These are phyloP conservation scores for Aphidius gifuensis DNA, from an alignment of 1,140 invertebrate genomes.

Conservation along the genomic window DNA sequence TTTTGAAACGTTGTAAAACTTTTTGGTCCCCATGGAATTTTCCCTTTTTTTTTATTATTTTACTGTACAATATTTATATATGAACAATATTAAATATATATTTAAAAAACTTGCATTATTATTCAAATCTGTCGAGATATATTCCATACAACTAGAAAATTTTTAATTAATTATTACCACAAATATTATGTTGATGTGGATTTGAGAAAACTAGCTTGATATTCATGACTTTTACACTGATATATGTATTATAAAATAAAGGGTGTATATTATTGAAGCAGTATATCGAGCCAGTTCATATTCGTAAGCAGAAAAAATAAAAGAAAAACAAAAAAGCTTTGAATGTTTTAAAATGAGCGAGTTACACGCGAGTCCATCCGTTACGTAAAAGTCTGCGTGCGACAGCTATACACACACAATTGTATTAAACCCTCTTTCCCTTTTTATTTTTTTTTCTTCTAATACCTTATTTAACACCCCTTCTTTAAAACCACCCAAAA, in stretches of 20 bases:
- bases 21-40: conserved; percentile 15
- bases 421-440: no score
- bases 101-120: neutral
- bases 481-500: neutral
- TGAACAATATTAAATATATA: neutral
- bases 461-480: neutral
- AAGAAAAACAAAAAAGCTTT: conserved; percentile 7
- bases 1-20: conserved; percentile 7
- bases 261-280: neutral
- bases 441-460: neutral
- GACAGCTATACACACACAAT: conserved; percentile 14
- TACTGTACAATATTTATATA: neutral
- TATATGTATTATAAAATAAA: neutral
- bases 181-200: neutral
- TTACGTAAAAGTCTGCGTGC: conserved; percentile 31
- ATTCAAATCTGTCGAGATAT: neutral
- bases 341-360: neutral
- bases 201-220: conserved; percentile 6
- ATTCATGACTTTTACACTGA: conserved; percentile 2
- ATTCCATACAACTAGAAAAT: neutral
- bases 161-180: neutral
- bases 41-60: neutral
- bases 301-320: neutral
- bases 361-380: conserved; percentile 26
- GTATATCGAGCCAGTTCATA: conserved; percentile 7